These are phyloP conservation scores for Pammene aurita DNA, from an alignment of 2,888 invertebrate genomes.

Conservation along the genomic window DNA sequence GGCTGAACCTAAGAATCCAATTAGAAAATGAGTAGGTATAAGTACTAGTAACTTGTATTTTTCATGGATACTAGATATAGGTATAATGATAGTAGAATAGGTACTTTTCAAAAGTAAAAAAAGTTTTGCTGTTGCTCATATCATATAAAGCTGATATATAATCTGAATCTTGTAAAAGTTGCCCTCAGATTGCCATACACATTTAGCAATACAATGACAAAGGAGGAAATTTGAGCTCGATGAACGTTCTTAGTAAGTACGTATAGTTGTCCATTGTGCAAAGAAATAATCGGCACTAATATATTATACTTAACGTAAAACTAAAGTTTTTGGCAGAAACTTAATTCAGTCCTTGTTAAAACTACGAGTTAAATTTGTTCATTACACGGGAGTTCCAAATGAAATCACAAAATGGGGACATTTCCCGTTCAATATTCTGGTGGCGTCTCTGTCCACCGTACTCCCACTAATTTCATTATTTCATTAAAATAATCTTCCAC, in stretches of 20 bases:
- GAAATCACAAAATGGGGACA: constrained; percentile 59
- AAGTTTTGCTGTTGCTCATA: no score
- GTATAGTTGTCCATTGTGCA: neutral
- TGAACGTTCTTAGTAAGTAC: neutral
- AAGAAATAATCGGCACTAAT: neutral
- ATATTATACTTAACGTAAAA: neutral
- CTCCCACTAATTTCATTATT: constrained; percentile 72
- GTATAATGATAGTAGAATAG: neutral
- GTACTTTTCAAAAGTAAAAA: no score
- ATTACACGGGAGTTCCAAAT: constrained; percentile 57
- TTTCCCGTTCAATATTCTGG: constrained; percentile 66
- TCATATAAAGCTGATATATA: no score
- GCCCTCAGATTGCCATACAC: no score
- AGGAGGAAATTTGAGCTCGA: neutral
- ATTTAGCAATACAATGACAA: no score
- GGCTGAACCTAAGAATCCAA: constrained; percentile 24
- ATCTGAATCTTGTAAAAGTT: no score
- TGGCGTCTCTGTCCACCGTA: constrained; percentile 66
- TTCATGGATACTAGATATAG: neutral
- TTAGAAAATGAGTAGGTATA: constrained; percentile 18
- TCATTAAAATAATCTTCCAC: constrained; percentile 72
- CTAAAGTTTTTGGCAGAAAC: constrained; percentile 1
- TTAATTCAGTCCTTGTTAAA: constrained; percentile 13
- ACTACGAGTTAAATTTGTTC: constrained; percentile 50
- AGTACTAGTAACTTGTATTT: constrained; percentile 8